phyloP scores from a whole-genome alignment of 2,797 vertebrate genomes.

The Poeciliopsis presidionis region DNA sequence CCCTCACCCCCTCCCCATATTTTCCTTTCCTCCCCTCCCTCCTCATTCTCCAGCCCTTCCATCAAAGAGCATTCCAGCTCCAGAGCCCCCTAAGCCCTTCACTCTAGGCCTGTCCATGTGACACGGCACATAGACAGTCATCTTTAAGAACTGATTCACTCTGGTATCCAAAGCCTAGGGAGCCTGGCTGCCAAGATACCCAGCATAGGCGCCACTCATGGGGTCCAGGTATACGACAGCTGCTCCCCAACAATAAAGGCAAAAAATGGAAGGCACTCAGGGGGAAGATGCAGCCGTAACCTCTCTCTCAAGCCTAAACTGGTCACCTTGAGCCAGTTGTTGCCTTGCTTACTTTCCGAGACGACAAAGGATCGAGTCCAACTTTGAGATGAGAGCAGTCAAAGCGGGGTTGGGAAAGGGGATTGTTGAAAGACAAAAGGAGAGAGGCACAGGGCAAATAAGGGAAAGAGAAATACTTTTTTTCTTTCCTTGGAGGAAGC shows the following conservation, averaged over 20 bases:
- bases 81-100: conserved; percentile 82
- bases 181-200: conserved; percentile 82
- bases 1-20: conserved; percentile 54
- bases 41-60: conserved; percentile 75
- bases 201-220: conserved; percentile 77
- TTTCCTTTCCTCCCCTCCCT: conserved; percentile 80
- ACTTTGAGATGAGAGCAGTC: conserved; percentile 57
- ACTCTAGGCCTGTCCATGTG: conserved; percentile 73
- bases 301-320: conserved; percentile 75
- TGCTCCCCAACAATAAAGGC: conserved; percentile 83
- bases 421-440: conserved; percentile 53
- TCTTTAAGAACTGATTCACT: conserved; percentile 86
- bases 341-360: conserved; percentile 68
- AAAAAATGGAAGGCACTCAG: conserved; percentile 81
- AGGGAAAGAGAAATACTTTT: conserved; percentile 39
- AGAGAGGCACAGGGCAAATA: conserved; percentile 7
- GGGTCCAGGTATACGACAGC: conserved; percentile 84
- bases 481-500: conserved; percentile 70
- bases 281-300: conserved; percentile 79
- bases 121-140: conserved; percentile 79
- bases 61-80: conserved; percentile 82
- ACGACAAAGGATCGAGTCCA: conserved; percentile 60
- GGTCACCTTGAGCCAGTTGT: conserved; percentile 86
- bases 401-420: conserved; percentile 12
- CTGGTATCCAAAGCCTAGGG: conserved; percentile 81